phyloP scores from a whole-genome alignment of 2,888 invertebrate genomes.

The Sturmia bella region DNA sequence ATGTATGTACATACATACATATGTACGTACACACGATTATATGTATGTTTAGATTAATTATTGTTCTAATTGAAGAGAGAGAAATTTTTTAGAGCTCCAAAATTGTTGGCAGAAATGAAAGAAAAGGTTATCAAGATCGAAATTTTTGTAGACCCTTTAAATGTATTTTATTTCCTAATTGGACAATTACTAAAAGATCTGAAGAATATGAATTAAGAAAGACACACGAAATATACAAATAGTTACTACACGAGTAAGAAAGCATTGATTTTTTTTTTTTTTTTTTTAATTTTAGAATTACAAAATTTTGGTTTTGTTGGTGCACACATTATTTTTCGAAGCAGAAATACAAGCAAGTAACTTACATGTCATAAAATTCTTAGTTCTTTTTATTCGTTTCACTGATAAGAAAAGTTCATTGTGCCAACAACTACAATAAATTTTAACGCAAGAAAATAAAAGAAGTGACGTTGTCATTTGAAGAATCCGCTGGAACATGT shows the following conservation, averaged over 20 bases:
- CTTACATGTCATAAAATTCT: not conserved
- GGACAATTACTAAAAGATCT: not conserved
- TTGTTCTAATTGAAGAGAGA: constrained; percentile 15
- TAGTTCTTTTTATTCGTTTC: not conserved
- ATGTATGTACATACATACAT: too few relatives aligned
- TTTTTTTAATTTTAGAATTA: too few relatives aligned
- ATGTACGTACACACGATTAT: too few relatives aligned
- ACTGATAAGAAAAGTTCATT: constrained; percentile 60
- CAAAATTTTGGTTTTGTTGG: too few relatives aligned
- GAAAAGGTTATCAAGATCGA: constrained; percentile 50
- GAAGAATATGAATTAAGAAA: not conserved
- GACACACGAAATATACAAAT: not conserved
- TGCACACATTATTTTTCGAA: too few relatives aligned
- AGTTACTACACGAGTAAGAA: too few relatives aligned
- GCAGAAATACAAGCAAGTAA: not conserved
- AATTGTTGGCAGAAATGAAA: constrained; percentile 23
- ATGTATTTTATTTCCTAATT: too few relatives aligned
- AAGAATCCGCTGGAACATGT: too few relatives aligned
- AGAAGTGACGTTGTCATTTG: too few relatives aligned
- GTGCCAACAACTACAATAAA: constrained; percentile 4
- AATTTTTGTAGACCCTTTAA: not conserved
- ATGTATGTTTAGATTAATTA: too few relatives aligned
- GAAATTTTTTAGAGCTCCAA: constrained; percentile 10
- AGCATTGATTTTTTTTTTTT: too few relatives aligned
- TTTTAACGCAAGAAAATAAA: constrained; percentile 14